Percentiles rank a stretch among this genome's conserved stretches.
Evolutionary conservation across 1,140 invertebrate genomes (phyloP).

Genomic region (Trachelipus rathkii): DNA sequence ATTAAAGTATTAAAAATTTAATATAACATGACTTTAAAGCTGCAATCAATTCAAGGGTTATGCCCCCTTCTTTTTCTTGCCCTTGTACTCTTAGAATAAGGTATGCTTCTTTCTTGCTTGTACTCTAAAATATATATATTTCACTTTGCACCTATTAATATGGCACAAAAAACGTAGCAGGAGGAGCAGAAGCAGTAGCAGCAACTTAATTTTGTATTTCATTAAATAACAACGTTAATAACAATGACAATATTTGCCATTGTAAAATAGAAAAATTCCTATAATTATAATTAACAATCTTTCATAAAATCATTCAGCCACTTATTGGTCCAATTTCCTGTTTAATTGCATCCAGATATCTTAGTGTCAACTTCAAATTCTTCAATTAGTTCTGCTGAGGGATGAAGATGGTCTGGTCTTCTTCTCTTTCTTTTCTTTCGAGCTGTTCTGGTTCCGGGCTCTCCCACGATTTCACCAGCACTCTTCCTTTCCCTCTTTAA

Average conservation of each 20-base stretch:
- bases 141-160: neutral
- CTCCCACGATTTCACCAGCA: neutral
- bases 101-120: no score
- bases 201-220: neutral
- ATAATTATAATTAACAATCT: neutral
- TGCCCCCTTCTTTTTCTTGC: no score
- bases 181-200: no score
- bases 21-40: no score
- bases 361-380: neutral
- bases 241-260: neutral
- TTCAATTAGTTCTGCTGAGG: neutral
- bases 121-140: neutral
- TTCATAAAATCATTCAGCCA: neutral
- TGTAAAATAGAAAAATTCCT: neutral
- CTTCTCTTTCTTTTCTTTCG: neutral
- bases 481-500: neutral
- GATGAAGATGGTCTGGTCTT: neutral
- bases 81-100: no score
- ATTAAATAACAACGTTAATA: neutral
- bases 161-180: neutral
- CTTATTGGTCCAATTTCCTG: slow-evolving; percentile 3
- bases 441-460: neutral
- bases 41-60: no score
- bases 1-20: no score
- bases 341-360: neutral